These are phyloP conservation scores for Reinhardtius hippoglossoides DNA, from an alignment of 2,113 vertebrate species.

Conservation along the genomic window DNA sequence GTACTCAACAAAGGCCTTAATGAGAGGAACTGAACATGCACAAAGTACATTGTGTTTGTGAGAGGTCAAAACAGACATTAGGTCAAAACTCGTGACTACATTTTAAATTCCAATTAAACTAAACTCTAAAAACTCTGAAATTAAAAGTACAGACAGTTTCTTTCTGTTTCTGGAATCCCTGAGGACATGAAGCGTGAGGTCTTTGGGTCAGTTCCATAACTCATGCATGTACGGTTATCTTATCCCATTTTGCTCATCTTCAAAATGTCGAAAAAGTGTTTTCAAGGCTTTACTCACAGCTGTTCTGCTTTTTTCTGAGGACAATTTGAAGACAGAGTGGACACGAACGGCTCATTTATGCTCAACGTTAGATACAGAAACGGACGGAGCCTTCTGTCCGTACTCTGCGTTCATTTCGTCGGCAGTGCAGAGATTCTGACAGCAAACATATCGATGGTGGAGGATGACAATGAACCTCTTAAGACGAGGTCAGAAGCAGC, in stretches of 20 bases:
- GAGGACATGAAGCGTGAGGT: neutral
- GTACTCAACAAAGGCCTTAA: neutral
- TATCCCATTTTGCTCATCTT: neutral
- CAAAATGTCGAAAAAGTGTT: no score
- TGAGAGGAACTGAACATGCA: conserved; percentile 18
- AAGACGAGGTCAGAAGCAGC: no score
- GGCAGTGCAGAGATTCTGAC: no score
- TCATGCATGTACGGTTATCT: neutral
- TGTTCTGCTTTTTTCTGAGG: no score
- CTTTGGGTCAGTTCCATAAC: neutral
- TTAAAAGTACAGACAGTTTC: neutral
- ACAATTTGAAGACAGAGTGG: no score
- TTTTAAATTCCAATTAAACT: neutral
- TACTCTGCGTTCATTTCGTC: no score
- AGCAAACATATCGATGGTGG: no score
- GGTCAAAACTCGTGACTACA: conserved; percentile 6
- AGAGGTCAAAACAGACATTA: conserved; percentile 5
- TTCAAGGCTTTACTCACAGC: no score
- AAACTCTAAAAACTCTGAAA: conserved; percentile 6
- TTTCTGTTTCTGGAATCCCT: neutral
- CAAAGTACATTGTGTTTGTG: neutral
- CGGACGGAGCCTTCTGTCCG: no score
- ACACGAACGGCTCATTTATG: no score
- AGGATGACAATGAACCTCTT: no score
- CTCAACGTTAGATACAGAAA: no score